Evolutionary conservation across 2,888 invertebrate species (phyloP), one percentile per base, ranked within the genome.

Genomic region (Diogma glabrata): DNA sequence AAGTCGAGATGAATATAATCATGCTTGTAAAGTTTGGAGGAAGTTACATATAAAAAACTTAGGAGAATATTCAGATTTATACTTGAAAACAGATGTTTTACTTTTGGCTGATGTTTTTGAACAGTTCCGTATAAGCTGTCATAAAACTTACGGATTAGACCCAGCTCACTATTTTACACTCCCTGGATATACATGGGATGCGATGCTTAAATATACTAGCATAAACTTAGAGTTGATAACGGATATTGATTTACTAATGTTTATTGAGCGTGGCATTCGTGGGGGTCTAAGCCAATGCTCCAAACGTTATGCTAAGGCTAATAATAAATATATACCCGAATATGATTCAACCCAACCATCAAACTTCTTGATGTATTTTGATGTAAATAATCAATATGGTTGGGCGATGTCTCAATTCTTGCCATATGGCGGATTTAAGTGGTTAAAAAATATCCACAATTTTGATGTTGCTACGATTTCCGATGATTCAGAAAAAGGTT

Each of bases 101-200:
- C 48, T 61, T 17, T 53, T 63, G 14, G 56, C 60, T 17, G 9
- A 38, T 16, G 17, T 16, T 38, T 38, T 9, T 14, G 38, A 5
- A 17, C 14, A 38, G 14, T 62, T 61, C 51, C 33, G 60, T 22
- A 30, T 47, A 6, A 45, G 49, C 6, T 59, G 59, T 51, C n/a
- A 54, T 3, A 6, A 36, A 16, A 55, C 51, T 3, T 60, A 61
- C 50, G 17, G 51, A 8, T 51, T 64, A 10, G 63, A 65, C 56
- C 57, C 59, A 3, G 52, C 57, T 5, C 58, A 60, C 43, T 65
- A 63, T 52, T 63, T 55, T 51, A 63, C 63, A 9, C 33, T 56
- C 7, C 63, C 63, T 1, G 61, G 61, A 5, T 54, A 61, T 8
- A 38, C 17, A 16, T 10, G 12, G 33, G 12, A 7, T 33, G 5